These are phyloP conservation scores for Dromococcyx pavoninus DNA, from an alignment of 2,797 vertebrate genomes.

Conservation along the genomic window DNA sequence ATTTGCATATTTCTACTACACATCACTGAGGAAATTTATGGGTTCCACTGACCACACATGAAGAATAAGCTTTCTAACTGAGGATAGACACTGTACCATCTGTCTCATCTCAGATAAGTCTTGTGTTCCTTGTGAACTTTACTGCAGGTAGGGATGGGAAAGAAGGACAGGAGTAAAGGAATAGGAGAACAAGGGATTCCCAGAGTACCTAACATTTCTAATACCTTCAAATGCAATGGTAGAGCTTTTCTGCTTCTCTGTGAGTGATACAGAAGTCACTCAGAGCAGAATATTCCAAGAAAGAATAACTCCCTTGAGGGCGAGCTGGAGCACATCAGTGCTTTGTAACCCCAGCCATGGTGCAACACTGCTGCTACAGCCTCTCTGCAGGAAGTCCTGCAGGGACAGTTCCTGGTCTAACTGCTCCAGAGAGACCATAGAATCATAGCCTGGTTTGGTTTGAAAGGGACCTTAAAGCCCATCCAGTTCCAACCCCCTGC, in stretches of 20 bases:
- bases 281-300: neutral
- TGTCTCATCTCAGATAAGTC: too few relatives aligned
- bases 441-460: too few relatives aligned
- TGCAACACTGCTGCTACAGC: neutral
- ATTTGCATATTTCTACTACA: rapidly evolving
- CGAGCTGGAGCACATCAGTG: rapidly evolving
- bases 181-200: neutral
- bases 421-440: neutral
- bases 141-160: neutral
- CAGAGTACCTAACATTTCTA: rapidly evolving
- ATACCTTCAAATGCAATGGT: neutral
- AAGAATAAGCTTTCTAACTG: neutral
- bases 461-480: too few relatives aligned
- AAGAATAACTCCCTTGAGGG: neutral
- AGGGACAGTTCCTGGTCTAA: neutral
- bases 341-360: neutral
- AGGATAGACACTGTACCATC: neutral
- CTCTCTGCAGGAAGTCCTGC: neutral
- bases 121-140: neutral
- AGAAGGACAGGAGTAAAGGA: neutral
- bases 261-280: neutral
- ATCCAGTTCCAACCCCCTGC: too few relatives aligned
- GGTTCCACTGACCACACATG: neutral
- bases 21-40: neutral
- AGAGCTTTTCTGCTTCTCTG: neutral